These are phyloP conservation scores for Arothron firmamentum DNA, from an alignment of 2,113 vertebrate genomes.

Conservation along the genomic window DNA sequence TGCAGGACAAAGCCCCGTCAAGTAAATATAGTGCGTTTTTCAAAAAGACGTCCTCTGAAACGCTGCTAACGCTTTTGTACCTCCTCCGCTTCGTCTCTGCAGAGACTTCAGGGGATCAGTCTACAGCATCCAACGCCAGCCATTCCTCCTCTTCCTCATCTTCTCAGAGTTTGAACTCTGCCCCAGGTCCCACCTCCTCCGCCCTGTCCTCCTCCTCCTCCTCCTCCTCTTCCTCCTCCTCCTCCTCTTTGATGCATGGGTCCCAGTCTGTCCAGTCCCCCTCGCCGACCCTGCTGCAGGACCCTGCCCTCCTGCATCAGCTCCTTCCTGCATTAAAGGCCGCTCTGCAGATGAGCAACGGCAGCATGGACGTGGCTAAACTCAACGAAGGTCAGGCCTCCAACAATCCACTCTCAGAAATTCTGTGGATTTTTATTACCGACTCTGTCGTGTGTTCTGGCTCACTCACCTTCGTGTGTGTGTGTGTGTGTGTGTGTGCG, in stretches of 20 bases:
- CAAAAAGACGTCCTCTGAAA: no score
- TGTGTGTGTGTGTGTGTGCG: constrained; percentile 22
- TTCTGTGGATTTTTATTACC: background rate
- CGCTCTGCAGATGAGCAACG: constrained; percentile 95
- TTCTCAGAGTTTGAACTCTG: constrained; percentile 77
- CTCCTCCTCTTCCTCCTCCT: constrained; percentile 77
- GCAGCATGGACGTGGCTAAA: constrained; percentile 95
- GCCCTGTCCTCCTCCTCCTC: constrained; percentile 59
- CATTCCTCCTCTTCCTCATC: constrained; percentile 75
- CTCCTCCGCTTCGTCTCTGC: constrained; percentile 10
- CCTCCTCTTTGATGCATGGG: constrained; percentile 80
- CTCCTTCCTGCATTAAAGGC: constrained; percentile 95
- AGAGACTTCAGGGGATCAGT: constrained; percentile 90
- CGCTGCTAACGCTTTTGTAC: background rate
- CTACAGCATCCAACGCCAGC: constrained; percentile 74
- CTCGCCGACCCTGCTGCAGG: constrained; percentile 89
- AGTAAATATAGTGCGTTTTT: constrained; percentile 74
- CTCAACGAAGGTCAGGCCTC: constrained; percentile 90
- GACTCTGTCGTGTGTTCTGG: constrained; percentile 29
- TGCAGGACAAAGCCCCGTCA: constrained; percentile 89
- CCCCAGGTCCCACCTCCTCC: constrained; percentile 47
- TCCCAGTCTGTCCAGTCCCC: constrained; percentile 86
- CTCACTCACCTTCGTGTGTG: constrained; percentile 39
- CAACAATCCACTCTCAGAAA: background rate
- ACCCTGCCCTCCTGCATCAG: constrained; percentile 95